Percentiles rank a stretch among this genome's conserved stretches.
These are phyloP conservation scores for Chiridota heheva DNA, from an alignment of 35 echinoderm and acorn worm species.

Conservation along the genomic window DNA sequence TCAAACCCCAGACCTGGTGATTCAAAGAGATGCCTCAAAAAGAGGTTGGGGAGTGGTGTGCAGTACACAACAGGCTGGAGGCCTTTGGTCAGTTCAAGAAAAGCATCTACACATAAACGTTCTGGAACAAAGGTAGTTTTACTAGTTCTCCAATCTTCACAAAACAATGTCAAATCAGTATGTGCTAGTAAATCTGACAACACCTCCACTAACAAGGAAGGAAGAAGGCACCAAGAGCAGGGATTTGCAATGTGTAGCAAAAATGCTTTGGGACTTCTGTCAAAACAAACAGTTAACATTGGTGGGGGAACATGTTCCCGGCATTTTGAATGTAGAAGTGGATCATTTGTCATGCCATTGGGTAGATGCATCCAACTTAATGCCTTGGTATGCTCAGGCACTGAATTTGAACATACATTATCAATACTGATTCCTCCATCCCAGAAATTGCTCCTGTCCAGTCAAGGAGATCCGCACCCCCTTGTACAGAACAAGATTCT, in stretches of 20 bases:
- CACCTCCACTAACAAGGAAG: constrained; percentile 7
- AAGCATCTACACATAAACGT: constrained; percentile 29
- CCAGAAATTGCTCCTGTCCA: constrained; percentile 13
- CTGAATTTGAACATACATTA: neutral
- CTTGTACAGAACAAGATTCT: constrained; percentile 16
- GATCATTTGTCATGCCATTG: constrained; percentile 25
- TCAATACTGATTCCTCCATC: neutral
- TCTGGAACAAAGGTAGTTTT: constrained; percentile 16
- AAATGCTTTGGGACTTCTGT: constrained; percentile 28
- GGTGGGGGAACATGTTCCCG: constrained; percentile 25
- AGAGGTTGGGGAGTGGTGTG: constrained; percentile 16
- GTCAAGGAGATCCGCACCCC: constrained; percentile 3
- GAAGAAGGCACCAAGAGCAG: constrained; percentile 22
- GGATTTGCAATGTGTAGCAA: constrained; percentile 2
- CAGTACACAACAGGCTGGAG: constrained; percentile 3
- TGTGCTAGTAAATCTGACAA: constrained; percentile 33
- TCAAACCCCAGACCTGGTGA: neutral
- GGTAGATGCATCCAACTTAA: neutral
- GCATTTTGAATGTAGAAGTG: constrained; percentile 22
- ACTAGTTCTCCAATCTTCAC: constrained; percentile 13
- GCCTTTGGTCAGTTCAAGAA: constrained; percentile 12
- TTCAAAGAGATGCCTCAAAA: constrained; percentile 26
- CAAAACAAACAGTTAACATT: constrained; percentile 25
- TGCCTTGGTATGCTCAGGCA: constrained; percentile 26
- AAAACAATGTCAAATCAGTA: constrained; percentile 14